These are phyloP conservation scores for Margaritifera margaritifera DNA, from an alignment of 2,888 invertebrate species.

Conservation along the genomic window DNA sequence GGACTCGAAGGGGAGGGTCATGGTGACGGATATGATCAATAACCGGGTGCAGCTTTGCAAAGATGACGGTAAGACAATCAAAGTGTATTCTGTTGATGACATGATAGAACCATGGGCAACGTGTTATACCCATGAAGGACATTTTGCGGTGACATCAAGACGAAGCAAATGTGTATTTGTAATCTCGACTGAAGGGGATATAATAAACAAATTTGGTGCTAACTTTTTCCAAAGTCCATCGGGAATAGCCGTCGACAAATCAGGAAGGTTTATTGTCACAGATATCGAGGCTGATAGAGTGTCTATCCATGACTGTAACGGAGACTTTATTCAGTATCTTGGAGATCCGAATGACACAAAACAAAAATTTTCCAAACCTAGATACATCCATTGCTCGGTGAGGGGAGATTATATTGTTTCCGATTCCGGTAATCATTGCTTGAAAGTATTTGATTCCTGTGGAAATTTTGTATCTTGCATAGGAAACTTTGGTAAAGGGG, in stretches of 20 bases:
- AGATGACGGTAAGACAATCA: slow-evolving; percentile 38
- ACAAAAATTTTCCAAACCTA: slow-evolving; percentile 73
- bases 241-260: slow-evolving; percentile 58
- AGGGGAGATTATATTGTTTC: slow-evolving; percentile 72
- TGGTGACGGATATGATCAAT: slow-evolving; percentile 60
- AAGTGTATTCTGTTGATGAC: slow-evolving; percentile 39
- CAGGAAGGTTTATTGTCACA: slow-evolving; percentile 71
- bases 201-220: slow-evolving; percentile 46
- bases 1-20: slow-evolving; percentile 39
- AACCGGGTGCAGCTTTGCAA: slow-evolving; percentile 51
- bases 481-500: slow-evolving; percentile 73
- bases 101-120: slow-evolving; percentile 55
- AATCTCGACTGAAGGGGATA: slow-evolving; percentile 37
- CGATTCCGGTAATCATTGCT: slow-evolving; percentile 75
- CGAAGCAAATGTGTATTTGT: slow-evolving; percentile 47
- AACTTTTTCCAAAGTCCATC: slow-evolving; percentile 52
- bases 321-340: slow-evolving; percentile 58
- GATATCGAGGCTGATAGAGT: slow-evolving; percentile 73
- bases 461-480: slow-evolving; percentile 73
- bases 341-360: slow-evolving; percentile 69
- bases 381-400: slow-evolving; percentile 73
- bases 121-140: slow-evolving; percentile 38
- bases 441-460: slow-evolving; percentile 73
- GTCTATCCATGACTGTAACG: slow-evolving; percentile 69
- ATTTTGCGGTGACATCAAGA: slow-evolving; percentile 54